Base-by-base conservation (phyloP, 2,797 vertebrate species). In the Pteropus rufus region DNA sequence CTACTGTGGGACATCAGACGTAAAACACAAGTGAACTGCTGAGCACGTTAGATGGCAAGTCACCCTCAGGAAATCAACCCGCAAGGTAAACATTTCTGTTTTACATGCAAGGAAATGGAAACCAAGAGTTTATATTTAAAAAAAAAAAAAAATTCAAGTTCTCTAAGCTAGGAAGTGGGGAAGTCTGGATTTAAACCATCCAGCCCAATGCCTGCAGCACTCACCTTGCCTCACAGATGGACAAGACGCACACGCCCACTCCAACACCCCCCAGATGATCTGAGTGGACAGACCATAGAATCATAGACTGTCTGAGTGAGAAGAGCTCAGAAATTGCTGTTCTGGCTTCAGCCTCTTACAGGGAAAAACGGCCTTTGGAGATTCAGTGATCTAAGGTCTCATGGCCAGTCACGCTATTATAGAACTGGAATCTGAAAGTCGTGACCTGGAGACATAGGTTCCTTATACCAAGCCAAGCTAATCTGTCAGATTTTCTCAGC, bases 351-450 rank as follows among this genome's bases (percentile, higher is more conserved):
- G 41, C 21, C 67, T 67, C 75, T 87, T 60, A 70, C 4, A 1
- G 52, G 16, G 82, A 56, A 26, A 18, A n/a, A 36, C 9, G 23
- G 15, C 26, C 49, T 52, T 73, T 31, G 34, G 72, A 76, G 58
- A 12, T 18, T 18, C 8, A 6, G 21, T 34, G 39, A 39, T 82
- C n/a, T 52, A 54, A 95, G 24, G 60, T 73, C 67, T 64, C 29
- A 54, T 0, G 2, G 36, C 44, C n/a, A 1, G 34, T 18, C 77
- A 44, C 44, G 29, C 3, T 9, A 0, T 56, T 29, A 1, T 2
- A 77, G 39, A 86, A 29, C 65, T 39, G 26, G 70, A 65, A 7
- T 29, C 46, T 58, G 24, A 46, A 82, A 10, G 52, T 46, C 36
- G 10, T 44, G 52, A 29, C 44, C 24, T 54, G 23, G 0, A 9